Base-by-base conservation (phyloP, 2,113 vertebrate genomes). In the Natator depressus region DNA sequence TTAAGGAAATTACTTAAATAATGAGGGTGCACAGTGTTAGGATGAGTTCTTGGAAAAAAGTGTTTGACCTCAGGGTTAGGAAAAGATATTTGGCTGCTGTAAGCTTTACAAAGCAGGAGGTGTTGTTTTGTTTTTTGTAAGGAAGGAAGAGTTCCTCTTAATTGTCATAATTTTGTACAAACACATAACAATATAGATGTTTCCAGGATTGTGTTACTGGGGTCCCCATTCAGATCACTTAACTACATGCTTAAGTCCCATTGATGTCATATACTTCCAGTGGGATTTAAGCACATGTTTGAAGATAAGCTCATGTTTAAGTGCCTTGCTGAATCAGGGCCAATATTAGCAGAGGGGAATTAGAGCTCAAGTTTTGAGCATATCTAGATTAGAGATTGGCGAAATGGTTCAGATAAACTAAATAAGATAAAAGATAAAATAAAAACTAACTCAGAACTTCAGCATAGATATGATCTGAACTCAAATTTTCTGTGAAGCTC, bases 121-220 rank as follows among this genome's bases (percentile, higher is more conserved):
- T 96, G 72, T 86, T 94, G 76, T 85, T 80, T 92, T 92, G 89
- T 87, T 97, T 97, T 95, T 93, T 96, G 89, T 76, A 92, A 91
- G 91, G 92, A 96, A 97, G 92, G 94, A 96, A 87, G 93, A 96
- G 91, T 93, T 95, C 89, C 86, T 91, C 80, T 96, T 96, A 96
- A 97, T 97, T 96, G 93, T 93, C 94, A 47, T 69, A 95, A 95
- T 96, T 97, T 94, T 92, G 92, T 96, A 89, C 95, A 96, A 97
- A 97, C 96, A 96, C 89, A 82, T 83, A 96, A 95, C 96, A 96
- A 96, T 95, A 95, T 86, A 96, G 97, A 95, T 94, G 96, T 95
- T 97, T 96, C 96, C 91, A 92, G 92, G 93, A 93, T 94, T 96
- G 95, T 96, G 91, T 96, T 96, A 93, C 93, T 42, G 85, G 93